phyloP scores from a whole-genome alignment of 1,140 invertebrate species.

The Drosophila cardini region DNA sequence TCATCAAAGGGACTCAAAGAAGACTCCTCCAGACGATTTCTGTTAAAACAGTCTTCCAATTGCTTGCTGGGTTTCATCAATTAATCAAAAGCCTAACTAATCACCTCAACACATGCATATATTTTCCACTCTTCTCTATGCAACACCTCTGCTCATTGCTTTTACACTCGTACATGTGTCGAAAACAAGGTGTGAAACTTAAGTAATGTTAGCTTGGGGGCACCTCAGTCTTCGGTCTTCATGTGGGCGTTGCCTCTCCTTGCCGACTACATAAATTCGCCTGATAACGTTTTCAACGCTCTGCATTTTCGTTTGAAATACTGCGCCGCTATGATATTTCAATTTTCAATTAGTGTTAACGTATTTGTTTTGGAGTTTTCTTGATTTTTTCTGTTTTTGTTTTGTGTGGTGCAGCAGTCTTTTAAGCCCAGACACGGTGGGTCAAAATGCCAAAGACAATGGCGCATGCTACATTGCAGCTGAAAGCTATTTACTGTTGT shows the following conservation, averaged over 20 bases:
- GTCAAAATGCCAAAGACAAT: slow-evolving; percentile 68
- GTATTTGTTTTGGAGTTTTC: slow-evolving; percentile 37
- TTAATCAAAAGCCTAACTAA: slow-evolving; percentile 68
- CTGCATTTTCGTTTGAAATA: slow-evolving; percentile 62
- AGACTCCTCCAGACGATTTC: too few species aligned
- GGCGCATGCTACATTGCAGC: slow-evolving; percentile 63
- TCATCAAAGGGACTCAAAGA: too few species aligned
- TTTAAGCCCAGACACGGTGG: slow-evolving; percentile 62
- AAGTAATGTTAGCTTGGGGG: slow-evolving; percentile 25
- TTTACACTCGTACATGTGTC: slow-evolving; percentile 26
- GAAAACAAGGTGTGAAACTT: slow-evolving; percentile 73
- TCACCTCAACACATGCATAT: slow-evolving; percentile 49
- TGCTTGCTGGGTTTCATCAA: too few species aligned
- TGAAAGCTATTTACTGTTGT: slow-evolving; percentile 35
- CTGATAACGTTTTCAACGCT: slow-evolving; percentile 68
- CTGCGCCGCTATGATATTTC: slow-evolving; percentile 74
- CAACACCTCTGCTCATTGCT: slow-evolving; percentile 58
- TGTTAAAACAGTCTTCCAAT: too few species aligned
- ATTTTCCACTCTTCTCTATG: slow-evolving; percentile 42
- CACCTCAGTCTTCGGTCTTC: slow-evolving; percentile 14
- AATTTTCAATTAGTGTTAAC: slow-evolving; percentile 75
- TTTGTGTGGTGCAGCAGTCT: slow-evolving; percentile 28
- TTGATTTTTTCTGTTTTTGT: slow-evolving; percentile 11
- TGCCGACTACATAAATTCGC: slow-evolving; percentile 67
- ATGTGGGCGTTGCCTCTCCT: slow-evolving; percentile 51